Evolutionary conservation across 2,113 vertebrate species (phyloP), one percentile per base, ranked within the genome.

Genomic region (Zosterops pallidus): DNA sequence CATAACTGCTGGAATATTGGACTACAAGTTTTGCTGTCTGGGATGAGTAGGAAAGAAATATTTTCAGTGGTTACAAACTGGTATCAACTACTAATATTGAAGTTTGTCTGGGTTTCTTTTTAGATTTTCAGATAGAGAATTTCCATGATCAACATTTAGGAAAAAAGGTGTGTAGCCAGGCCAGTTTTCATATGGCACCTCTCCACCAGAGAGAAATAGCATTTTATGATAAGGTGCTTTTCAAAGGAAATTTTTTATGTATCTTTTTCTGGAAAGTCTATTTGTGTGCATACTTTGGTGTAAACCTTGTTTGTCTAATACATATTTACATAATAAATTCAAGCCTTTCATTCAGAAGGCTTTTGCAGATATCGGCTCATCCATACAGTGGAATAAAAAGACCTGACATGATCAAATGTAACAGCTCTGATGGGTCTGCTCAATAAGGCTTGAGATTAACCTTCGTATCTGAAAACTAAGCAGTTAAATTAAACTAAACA

Each of bases 331-430:
- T 53, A 59, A 76, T 26, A 64, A 75, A 82, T 85, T 85, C 47
- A 88, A 92, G 35, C 39, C 52, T 21, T 39, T 75, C 76, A 56
- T 60, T 71, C n/a, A 12, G 13, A 90, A 71, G 71, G 19, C 44
- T 85, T 29, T 82, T 14, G 2, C 35, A 68, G 42, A 33, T 46
- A 70, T 4, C 0, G 0, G 15, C 18, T 71, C 33, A 49, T n/a
- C 47, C 39, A 31, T 29, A 42, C 7, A 33, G 28, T 44, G 10
- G 22, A 53, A n/a, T 28, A 86, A 75, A 70, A 93, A 47, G 19
- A 86, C 39, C 44, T 21, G 39, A 86, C 29, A 50, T 35, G 52
- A 74, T 4, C 26, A 82, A 74, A 59, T 18, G 17, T 63, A 68
- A 37, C 17, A 60, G 24, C 63, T 47, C 44, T 79, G 26, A 33